A percentile compares a stretch with the other conserved stretches of the same genome.
phyloP scores from a whole-genome alignment of 2,888 invertebrate species.

The Hedya salicella region DNA sequence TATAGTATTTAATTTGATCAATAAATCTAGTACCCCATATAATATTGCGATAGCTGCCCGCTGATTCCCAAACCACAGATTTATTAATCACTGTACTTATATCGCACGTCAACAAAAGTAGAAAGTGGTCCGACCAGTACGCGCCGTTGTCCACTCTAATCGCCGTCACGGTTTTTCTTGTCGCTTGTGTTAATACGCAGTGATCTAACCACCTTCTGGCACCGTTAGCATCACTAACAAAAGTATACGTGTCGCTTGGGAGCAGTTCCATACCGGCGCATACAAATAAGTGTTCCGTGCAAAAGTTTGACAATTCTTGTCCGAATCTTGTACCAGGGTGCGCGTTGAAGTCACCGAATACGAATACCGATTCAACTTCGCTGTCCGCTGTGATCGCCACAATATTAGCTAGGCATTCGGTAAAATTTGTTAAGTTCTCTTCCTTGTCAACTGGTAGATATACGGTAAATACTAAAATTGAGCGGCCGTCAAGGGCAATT shows the following conservation, averaged over 20 bases:
- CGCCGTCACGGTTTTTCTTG: not conserved
- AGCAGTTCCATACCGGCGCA: not conserved
- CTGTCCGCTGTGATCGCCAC: not conserved
- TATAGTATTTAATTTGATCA: not conserved
- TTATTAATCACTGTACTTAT: not conserved
- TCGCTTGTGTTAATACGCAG: slow-evolving; percentile 7
- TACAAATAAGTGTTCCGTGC: not conserved
- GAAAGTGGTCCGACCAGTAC: slow-evolving; percentile 13
- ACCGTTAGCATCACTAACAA: not conserved
- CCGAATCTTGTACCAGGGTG: not conserved
- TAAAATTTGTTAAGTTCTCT: not conserved
- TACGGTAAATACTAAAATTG: not conserved
- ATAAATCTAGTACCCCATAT: not conserved
- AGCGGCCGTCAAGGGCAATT: not conserved
- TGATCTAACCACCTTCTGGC: slow-evolving; percentile 24
- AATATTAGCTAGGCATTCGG: not conserved
- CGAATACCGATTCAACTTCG: not conserved
- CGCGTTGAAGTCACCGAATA: not conserved
- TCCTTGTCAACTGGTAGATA: not conserved
- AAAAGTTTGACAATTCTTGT: not conserved
- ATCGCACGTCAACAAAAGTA: not conserved
- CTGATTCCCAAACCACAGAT: not conserved
- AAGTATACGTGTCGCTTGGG: not conserved
- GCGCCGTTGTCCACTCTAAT: not conserved
- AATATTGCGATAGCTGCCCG: not conserved